A percentile compares a stretch with the other conserved stretches of the same genome.
These are phyloP conservation scores for Etheostoma nigrum DNA, from an alignment of 2,797 vertebrate genomes.

Conservation along the genomic window DNA sequence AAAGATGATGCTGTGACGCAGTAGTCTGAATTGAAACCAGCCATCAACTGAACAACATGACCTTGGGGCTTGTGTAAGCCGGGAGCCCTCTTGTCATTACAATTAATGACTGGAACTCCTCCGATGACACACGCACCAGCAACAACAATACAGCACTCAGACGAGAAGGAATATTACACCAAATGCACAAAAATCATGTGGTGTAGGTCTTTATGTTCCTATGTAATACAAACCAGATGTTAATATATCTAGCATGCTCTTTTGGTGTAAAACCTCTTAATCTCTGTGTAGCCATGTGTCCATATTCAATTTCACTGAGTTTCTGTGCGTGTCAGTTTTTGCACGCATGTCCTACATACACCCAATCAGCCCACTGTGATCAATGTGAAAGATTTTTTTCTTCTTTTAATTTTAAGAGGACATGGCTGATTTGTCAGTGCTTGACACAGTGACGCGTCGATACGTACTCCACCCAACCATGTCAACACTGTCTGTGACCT, in stretches of 20 bases:
- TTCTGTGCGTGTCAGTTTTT: slow-evolving; percentile 44
- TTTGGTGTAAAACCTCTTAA: slow-evolving; percentile 14
- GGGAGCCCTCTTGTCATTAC: slow-evolving; percentile 40
- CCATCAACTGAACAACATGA: slow-evolving; percentile 32
- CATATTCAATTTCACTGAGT: slow-evolving; percentile 42
- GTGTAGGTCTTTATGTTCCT: slow-evolving; percentile 17
- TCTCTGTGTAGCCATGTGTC: slow-evolving; percentile 10
- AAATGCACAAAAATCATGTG: slow-evolving; percentile 2
- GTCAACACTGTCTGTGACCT: slow-evolving; percentile 78
- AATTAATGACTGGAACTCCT: slow-evolving; percentile 43
- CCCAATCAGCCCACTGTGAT: slow-evolving; percentile 53
- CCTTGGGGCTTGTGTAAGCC: slow-evolving; percentile 63
- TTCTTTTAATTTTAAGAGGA: slow-evolving; percentile 55
- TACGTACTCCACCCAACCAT: slow-evolving; percentile 66
- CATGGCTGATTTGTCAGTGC: slow-evolving; percentile 65
- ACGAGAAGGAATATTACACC: slow-evolving; percentile 7
- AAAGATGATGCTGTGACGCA: slow-evolving; percentile 35
- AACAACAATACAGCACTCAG: slow-evolving; percentile 7
- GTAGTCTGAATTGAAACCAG: slow-evolving; percentile 32
- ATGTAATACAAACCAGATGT: slow-evolving; percentile 1
- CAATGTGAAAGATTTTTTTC: slow-evolving; percentile 63
- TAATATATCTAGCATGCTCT: neutral
- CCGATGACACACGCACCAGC: neutral
- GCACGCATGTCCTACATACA: slow-evolving; percentile 32
- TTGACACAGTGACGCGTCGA: slow-evolving; percentile 66